Evolutionary conservation across 1,140 invertebrate species (phyloP).

Genomic region (Drosophila arizonae): DNA sequence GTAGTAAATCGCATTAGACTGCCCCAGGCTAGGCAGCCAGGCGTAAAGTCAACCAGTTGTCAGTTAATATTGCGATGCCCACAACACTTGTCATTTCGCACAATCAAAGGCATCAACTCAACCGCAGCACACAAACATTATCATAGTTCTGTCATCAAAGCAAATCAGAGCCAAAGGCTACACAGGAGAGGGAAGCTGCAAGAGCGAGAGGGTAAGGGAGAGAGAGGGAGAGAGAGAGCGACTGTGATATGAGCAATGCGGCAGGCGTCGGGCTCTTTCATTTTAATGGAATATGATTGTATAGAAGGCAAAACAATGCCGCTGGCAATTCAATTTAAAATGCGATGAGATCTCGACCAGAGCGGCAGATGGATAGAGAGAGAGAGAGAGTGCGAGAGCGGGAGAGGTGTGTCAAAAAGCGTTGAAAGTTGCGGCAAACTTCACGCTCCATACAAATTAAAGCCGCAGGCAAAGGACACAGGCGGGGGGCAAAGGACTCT

Average conservation of each 20-base stretch:
- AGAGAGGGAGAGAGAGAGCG: slow-evolving; percentile 4
- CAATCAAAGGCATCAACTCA: slow-evolving; percentile 75
- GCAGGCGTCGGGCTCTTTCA: slow-evolving; percentile 23
- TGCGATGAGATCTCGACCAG: slow-evolving; percentile 39
- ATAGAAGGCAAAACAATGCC: slow-evolving; percentile 79
- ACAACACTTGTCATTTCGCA: slow-evolving; percentile 26
- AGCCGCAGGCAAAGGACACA: slow-evolving; percentile 56
- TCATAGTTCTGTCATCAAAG: slow-evolving; percentile 71
- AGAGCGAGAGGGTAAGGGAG: background rate
- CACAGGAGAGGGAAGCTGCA: slow-evolving; percentile 12
- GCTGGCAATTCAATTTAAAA: slow-evolving; percentile 80
- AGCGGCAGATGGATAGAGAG: background rate
- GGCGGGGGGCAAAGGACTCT: slow-evolving; percentile 11
- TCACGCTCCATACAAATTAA: slow-evolving; percentile 77
- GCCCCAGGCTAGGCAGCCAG: background rate
- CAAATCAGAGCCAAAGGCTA: slow-evolving; percentile 34
- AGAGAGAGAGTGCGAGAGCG: background rate
- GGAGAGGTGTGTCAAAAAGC: slow-evolving; percentile 46
- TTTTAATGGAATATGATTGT: slow-evolving; percentile 81
- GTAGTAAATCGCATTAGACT: slow-evolving; percentile 8
- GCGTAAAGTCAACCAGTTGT: slow-evolving; percentile 37
- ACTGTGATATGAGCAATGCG: slow-evolving; percentile 73
- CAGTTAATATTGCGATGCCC: slow-evolving; percentile 21
- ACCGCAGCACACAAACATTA: slow-evolving; percentile 75
- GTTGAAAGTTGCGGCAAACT: slow-evolving; percentile 74